These are phyloP conservation scores for Picus viridis DNA, from an alignment of 2,797 vertebrate species.

Conservation along the genomic window DNA sequence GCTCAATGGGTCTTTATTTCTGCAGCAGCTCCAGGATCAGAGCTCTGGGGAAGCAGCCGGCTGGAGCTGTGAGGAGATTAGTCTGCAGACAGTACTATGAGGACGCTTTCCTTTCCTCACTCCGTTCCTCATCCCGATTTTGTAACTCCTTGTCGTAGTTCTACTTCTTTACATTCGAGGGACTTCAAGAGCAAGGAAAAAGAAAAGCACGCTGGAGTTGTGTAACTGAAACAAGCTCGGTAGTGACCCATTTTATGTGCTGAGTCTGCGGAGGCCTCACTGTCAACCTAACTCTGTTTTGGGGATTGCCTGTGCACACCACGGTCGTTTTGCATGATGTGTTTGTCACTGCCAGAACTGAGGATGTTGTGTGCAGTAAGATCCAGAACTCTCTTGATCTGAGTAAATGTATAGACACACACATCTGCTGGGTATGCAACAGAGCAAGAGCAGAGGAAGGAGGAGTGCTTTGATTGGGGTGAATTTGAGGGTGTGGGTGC, in stretches of 20 bases:
- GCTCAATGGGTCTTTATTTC: conserved; percentile 63
- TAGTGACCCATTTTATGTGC: conserved; percentile 1
- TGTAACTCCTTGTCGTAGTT: neutral
- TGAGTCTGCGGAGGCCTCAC: neutral
- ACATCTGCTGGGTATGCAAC: rapidly evolving
- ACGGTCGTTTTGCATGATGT: rapidly evolving
- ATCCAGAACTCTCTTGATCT: neutral
- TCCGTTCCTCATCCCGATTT: neutral
- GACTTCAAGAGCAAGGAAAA: neutral
- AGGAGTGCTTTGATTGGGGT: neutral
- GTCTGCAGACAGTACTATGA: neutral
- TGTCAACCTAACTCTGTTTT: neutral
- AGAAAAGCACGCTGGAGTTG: neutral
- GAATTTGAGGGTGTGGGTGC: neutral
- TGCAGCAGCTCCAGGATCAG: neutral
- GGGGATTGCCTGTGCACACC: neutral
- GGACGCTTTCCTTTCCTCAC: neutral
- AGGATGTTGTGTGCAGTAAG: neutral
- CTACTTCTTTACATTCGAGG: neutral
- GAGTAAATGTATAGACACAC: rapidly evolving
- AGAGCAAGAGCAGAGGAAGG: neutral
- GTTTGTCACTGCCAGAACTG: neutral
- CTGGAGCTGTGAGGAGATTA: neutral
- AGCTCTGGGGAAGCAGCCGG: neutral
- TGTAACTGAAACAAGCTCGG: neutral